A percentile compares a stretch with the other conserved stretches of the same genome.
phyloP scores from a whole-genome alignment of 2,888 invertebrate species.

The Myopa tessellatipennis region DNA sequence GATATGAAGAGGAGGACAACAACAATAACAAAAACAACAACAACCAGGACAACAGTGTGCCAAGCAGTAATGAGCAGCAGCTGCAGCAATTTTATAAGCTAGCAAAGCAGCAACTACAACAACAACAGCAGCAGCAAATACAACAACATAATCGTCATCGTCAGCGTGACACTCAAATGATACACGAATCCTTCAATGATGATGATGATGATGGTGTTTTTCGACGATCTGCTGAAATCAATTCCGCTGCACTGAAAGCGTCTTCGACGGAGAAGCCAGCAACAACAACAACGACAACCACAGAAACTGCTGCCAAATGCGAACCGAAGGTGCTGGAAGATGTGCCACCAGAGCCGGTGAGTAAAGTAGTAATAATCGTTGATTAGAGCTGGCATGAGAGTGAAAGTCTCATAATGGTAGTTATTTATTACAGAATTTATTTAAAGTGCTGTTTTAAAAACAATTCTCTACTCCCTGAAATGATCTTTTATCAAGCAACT shows the following conservation, averaged over 20 bases:
- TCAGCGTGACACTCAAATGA: conserved; percentile 40
- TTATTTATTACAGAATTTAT: not conserved
- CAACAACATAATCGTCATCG: conserved; percentile 45
- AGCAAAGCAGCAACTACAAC: conserved; percentile 54
- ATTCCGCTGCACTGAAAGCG: conserved; percentile 51
- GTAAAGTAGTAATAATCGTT: conserved; percentile 43
- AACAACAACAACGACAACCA: conserved; percentile 40
- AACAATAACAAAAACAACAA: not conserved
- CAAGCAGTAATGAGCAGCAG: conserved; percentile 48
- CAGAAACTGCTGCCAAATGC: conserved; percentile 57
- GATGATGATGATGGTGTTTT: conserved; percentile 37
- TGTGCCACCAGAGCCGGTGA: conserved; percentile 67
- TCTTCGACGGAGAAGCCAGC: conserved; percentile 42
- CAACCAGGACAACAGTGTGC: conserved; percentile 16
- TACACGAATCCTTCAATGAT: conserved; percentile 51
- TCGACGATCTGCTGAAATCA: conserved; percentile 54
- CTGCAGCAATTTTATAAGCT: conserved; percentile 59
- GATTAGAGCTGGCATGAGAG: not conserved
- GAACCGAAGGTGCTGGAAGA: conserved; percentile 66
- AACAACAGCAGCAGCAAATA: conserved; percentile 42
- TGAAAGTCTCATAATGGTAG: not conserved
- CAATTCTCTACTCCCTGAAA: too few species aligned
- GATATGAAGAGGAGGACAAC: conserved; percentile 3
- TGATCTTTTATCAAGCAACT: too few species aligned
- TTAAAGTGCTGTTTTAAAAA: too few species aligned